These are phyloP conservation scores for Oreochromis tanganicae DNA, from an alignment of 2,113 vertebrate species.

Conservation along the genomic window DNA sequence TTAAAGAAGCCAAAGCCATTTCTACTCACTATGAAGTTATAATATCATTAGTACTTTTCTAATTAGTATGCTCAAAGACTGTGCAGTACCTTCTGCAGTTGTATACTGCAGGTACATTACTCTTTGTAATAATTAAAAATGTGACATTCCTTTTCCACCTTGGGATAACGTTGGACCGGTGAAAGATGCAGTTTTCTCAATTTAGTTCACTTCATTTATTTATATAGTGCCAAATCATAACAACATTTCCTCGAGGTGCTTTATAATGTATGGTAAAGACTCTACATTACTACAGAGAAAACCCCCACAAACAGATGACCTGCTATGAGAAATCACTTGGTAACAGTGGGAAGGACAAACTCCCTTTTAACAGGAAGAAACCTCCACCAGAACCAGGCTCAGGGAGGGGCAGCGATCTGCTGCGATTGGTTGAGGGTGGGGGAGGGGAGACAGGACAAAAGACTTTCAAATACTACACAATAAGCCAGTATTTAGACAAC, in stretches of 20 bases:
- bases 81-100: neutral
- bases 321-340: neutral
- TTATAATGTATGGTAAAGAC: neutral
- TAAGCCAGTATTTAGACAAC: neutral
- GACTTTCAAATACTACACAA: neutral
- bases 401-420: neutral
- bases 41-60: neutral
- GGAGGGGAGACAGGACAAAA: neutral
- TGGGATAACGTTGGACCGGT: neutral
- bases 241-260: neutral
- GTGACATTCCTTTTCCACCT: neutral
- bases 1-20: neutral
- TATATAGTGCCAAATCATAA: neutral
- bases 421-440: neutral
- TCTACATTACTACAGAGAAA: neutral
- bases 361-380: neutral
- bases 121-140: neutral
- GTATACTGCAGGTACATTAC: neutral
- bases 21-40: neutral
- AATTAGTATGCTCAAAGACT: neutral
- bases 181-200: neutral
- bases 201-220: neutral
- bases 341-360: neutral
- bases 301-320: neutral
- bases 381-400: neutral